These are phyloP conservation scores for Unio delphinus DNA, from an alignment of 2,888 invertebrate species.

Conservation along the genomic window DNA sequence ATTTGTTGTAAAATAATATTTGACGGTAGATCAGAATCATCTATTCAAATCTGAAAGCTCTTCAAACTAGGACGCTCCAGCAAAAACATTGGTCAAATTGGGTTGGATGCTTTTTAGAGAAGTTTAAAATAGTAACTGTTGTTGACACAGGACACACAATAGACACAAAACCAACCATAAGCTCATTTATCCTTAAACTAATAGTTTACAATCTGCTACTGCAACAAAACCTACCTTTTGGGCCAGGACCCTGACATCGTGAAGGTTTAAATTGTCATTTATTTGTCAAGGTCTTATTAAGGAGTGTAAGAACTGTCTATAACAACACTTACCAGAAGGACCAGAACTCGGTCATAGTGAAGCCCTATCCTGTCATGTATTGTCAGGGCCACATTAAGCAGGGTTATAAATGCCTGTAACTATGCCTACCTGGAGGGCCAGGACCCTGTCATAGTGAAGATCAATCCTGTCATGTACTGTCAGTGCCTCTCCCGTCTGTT, in stretches of 20 bases:
- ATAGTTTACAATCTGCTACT: too few species aligned
- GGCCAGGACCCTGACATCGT: conserved; percentile 92
- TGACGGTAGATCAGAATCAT: not conserved
- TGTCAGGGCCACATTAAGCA: conserved; percentile 78
- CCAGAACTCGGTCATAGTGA: conserved; percentile 93
- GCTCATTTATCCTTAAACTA: too few species aligned
- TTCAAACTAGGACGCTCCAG: too few species aligned
- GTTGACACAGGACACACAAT: too few species aligned
- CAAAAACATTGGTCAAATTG: too few species aligned
- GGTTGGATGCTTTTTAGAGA: too few species aligned
- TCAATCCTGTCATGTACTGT: conserved; percentile 95
- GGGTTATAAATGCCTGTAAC: too few species aligned
- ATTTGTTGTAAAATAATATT: not conserved
- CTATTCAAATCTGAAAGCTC: too few species aligned
- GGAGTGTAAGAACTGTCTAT: too few species aligned
- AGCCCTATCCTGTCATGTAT: conserved; percentile 94
- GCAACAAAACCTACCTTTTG: conserved; percentile 71
- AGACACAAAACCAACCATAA: too few species aligned
- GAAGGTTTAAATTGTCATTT: conserved; percentile 92
- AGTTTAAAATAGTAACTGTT: too few species aligned
- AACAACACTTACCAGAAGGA: conserved; percentile 74
- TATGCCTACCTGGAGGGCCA: conserved; percentile 77
- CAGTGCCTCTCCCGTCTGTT: conserved; percentile 93
- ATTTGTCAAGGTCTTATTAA: conserved; percentile 75
- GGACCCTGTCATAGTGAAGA: conserved; percentile 92